These are phyloP conservation scores for Forbesichthys agassizii DNA, from an alignment of 2,113 vertebrate genomes.

Conservation along the genomic window DNA sequence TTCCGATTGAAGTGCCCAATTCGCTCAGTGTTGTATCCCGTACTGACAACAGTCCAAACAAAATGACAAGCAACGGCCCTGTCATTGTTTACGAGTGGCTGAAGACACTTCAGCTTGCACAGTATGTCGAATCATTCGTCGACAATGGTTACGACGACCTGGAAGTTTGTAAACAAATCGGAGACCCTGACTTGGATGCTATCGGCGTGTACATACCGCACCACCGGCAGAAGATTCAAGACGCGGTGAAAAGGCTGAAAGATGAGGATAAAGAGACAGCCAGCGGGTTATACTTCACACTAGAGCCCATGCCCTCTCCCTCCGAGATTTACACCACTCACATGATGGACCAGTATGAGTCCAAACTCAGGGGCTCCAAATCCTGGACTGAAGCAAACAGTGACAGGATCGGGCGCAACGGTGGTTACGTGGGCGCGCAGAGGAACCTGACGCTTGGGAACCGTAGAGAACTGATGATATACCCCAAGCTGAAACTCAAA, in stretches of 20 bases:
- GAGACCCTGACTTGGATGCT: constrained; percentile 95
- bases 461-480: constrained; percentile 81
- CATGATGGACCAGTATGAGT: constrained; percentile 77
- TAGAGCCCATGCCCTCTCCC: constrained; percentile 82
- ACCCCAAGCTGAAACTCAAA: constrained; percentile 93
- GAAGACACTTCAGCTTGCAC: constrained; percentile 89
- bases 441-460: constrained; percentile 75
- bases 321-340: constrained; percentile 75
- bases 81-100: constrained; percentile 97
- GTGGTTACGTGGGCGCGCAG: constrained; percentile 64
- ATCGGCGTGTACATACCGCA: constrained; percentile 91
- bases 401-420: constrained; percentile 57
- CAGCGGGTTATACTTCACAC: constrained; percentile 91
- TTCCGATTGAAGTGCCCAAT: constrained; percentile 28
- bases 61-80: constrained; percentile 84
- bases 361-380: constrained; percentile 73
- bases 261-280: constrained; percentile 86
- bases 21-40: constrained; percentile 38
- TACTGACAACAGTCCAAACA: constrained; percentile 35
- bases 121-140: constrained; percentile 94
- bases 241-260: constrained; percentile 87
- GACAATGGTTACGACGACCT: constrained; percentile 98
- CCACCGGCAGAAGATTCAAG: constrained; percentile 89
- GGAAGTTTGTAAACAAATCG: constrained; percentile 98
- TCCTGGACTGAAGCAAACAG: constrained; percentile 76